Percentiles rank a stretch among this genome's conserved stretches.
These are phyloP conservation scores for Coregonus suidteri DNA, from an alignment of 2,797 vertebrate genomes.

Conservation along the genomic window DNA sequence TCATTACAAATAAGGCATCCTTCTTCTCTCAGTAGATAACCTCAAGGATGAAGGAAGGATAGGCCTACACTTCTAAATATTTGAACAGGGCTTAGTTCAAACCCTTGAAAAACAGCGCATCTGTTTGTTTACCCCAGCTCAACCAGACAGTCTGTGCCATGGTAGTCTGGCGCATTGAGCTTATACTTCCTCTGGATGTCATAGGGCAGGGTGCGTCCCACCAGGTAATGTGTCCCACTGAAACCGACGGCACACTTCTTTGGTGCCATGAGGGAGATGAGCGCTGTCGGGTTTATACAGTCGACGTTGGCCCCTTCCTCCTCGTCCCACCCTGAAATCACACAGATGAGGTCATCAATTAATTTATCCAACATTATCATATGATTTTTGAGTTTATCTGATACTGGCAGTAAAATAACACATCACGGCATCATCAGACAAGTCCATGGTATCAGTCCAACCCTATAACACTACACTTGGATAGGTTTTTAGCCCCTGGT, in stretches of 20 bases:
- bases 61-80: constrained; percentile 32
- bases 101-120: too few relatives aligned
- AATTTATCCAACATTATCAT: background rate
- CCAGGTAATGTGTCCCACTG: constrained; percentile 79
- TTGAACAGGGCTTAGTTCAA: background rate
- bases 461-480: background rate
- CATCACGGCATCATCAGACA: background rate
- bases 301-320: constrained; percentile 42
- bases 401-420: background rate
- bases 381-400: too few relatives aligned
- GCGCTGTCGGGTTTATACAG: constrained; percentile 72
- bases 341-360: constrained; percentile 12
- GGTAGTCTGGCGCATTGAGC: constrained; percentile 74
- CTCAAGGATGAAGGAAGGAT: too few relatives aligned
- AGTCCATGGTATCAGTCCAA: too few relatives aligned
- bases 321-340: constrained; percentile 73
- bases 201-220: constrained; percentile 76
- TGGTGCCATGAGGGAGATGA: constrained; percentile 78
- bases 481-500: too few relatives aligned
- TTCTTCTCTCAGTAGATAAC: too few relatives aligned
- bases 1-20: too few relatives aligned
- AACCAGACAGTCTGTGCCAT: constrained; percentile 73
- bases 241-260: constrained; percentile 75
- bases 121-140: constrained; percentile 43
- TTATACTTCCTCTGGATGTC: constrained; percentile 81